These are phyloP conservation scores for Mythimna lalbum DNA, from an alignment of 2,888 invertebrate species.

Conservation along the genomic window DNA sequence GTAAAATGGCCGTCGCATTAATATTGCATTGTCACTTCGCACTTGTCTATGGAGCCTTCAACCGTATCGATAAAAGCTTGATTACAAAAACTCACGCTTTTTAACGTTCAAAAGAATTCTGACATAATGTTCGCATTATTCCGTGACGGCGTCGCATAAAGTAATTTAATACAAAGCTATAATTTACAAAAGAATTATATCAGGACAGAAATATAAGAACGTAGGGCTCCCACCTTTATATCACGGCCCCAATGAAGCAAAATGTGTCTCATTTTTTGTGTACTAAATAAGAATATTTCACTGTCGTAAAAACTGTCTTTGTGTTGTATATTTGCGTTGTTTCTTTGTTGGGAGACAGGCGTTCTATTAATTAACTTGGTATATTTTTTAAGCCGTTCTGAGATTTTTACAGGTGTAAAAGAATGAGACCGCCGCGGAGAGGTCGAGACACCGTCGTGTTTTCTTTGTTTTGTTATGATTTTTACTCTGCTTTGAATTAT, in stretches of 20 bases:
- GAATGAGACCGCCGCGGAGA: constrained; percentile 2
- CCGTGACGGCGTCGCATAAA: constrained; percentile 51
- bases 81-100: constrained; percentile 21
- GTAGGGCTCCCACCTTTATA: constrained; percentile 57
- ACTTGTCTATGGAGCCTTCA: not conserved
- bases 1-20: not conserved
- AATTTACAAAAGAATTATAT: constrained; percentile 66
- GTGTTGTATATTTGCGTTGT: constrained; percentile 62
- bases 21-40: not conserved
- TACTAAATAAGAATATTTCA: constrained; percentile 72
- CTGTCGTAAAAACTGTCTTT: constrained; percentile 66
- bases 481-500: constrained; percentile 10
- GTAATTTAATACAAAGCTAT: constrained; percentile 62
- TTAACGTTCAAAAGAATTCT: constrained; percentile 40
- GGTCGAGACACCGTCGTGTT: constrained; percentile 17
- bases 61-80: constrained; percentile 26
- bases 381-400: constrained; percentile 52
- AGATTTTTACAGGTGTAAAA: constrained; percentile 49
- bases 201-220: constrained; percentile 60
- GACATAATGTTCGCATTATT: constrained; percentile 52
- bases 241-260: constrained; percentile 63
- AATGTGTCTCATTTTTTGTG: constrained; percentile 73
- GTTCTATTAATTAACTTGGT: constrained; percentile 58
- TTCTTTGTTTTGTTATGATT: constrained; percentile 23
- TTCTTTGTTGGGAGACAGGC: constrained; percentile 66